Evolutionary conservation across 2,888 invertebrate species (phyloP).

Genomic region (Rugalucina vietnamica): DNA sequence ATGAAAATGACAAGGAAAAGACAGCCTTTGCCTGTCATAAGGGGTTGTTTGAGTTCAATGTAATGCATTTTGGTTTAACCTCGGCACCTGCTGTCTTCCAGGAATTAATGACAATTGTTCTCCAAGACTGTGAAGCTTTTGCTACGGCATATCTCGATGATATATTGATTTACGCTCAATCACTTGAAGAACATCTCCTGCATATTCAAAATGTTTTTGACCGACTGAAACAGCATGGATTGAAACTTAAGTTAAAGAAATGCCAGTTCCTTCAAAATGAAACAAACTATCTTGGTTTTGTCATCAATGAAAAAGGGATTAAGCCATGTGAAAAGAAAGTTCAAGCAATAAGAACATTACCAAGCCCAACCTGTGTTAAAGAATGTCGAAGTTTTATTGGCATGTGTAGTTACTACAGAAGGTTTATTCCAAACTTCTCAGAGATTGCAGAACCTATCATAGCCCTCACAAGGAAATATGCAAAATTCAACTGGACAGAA

Average conservation of each 20-base stretch:
- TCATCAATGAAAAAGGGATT: constrained; percentile 35
- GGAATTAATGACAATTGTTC: constrained; percentile 37
- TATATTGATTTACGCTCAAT: constrained; percentile 48
- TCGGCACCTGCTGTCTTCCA: constrained; percentile 44
- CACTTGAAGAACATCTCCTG: constrained; percentile 46
- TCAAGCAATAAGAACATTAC: constrained; percentile 18
- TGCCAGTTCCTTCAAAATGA: constrained; percentile 24
- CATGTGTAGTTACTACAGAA: constrained; percentile 44
- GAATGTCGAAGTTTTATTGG: constrained; percentile 40
- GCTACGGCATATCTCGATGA: constrained; percentile 53
- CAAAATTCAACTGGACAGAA: constrained; percentile 40
- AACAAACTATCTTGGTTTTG: background rate
- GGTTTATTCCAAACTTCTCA: constrained; percentile 46
- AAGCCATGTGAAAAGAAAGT: constrained; percentile 42
- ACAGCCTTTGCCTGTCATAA: constrained; percentile 45
- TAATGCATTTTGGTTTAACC: constrained; percentile 35
- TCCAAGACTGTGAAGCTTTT: constrained; percentile 45
- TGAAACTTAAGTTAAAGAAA: constrained; percentile 46
- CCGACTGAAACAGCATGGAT: constrained; percentile 21
- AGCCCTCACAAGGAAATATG: constrained; percentile 33
- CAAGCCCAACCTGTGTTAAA: constrained; percentile 26
- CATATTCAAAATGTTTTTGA: constrained; percentile 47
- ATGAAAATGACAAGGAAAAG: constrained; percentile 45
- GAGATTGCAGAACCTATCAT: constrained; percentile 43
- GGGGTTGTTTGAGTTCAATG: constrained; percentile 33